phyloP scores from a whole-genome alignment of 2,888 invertebrate species.

The Thymelicus acteon region DNA sequence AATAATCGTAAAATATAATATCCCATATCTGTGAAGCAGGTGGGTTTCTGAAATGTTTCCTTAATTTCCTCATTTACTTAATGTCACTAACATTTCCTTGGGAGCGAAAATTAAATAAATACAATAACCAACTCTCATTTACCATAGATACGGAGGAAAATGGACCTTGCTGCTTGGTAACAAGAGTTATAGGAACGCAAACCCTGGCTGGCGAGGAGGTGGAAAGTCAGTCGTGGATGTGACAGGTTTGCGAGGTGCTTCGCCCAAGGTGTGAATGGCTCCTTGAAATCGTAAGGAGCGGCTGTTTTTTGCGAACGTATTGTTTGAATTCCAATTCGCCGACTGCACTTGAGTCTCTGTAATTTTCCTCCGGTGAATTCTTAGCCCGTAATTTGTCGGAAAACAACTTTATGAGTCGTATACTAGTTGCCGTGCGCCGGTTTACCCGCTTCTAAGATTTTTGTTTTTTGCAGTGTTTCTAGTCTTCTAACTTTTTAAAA shows the following conservation, averaged over 20 bases:
- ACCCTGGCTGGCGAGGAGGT: slow-evolving; percentile 35
- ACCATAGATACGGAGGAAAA: slow-evolving; percentile 19
- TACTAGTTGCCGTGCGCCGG: not conserved
- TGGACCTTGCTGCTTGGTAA: slow-evolving; percentile 28
- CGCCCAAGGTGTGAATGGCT: slow-evolving; percentile 54
- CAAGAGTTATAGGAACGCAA: slow-evolving; percentile 36
- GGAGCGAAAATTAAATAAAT: slow-evolving; percentile 55
- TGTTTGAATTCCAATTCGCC: slow-evolving; percentile 40
- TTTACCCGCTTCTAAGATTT: too few species aligned
- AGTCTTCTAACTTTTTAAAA: too few species aligned
- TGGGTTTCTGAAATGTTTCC: slow-evolving; percentile 43
- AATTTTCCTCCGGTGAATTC: slow-evolving; percentile 21
- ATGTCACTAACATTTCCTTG: slow-evolving; percentile 57
- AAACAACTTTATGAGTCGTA: slow-evolving; percentile 14
- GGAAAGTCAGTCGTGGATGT: slow-evolving; percentile 48
- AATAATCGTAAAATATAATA: slow-evolving; percentile 19
- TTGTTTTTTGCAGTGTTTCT: too few species aligned
- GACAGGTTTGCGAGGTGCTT: slow-evolving; percentile 54
- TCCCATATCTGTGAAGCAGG: slow-evolving; percentile 39
- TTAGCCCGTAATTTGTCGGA: slow-evolving; percentile 8
- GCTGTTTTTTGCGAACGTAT: slow-evolving; percentile 43
- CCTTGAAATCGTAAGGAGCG: slow-evolving; percentile 50
- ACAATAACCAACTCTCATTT: slow-evolving; percentile 44
- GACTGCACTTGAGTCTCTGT: slow-evolving; percentile 32
- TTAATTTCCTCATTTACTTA: slow-evolving; percentile 52